Base-by-base conservation (phyloP, 2,797 vertebrate species). In the Chelonia mydas region DNA sequence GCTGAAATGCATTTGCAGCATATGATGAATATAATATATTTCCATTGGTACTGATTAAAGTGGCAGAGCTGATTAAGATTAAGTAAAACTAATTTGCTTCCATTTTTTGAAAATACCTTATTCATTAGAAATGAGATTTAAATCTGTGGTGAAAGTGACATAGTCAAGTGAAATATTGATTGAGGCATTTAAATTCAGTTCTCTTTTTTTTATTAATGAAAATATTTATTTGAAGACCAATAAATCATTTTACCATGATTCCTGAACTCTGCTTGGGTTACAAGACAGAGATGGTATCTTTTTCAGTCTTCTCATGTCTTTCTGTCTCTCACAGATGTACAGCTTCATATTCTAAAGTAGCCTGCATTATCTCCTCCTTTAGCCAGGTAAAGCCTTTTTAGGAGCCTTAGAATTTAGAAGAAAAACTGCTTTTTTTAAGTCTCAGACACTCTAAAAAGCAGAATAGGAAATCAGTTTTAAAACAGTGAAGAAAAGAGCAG, bases 1-100 rank as follows among this genome's bases (percentile, higher is more conserved):
- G 81, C 27, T 95, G 92, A 93, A 91, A 81, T 61, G 1, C 2
- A 57, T 57, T 93, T 89, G 80, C 53, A 72, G 27, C 65, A 25
- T 87, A 45, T 61, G 86, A 55, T 91, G 47, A 88, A 92, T 49
- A 11, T 41, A 41, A 23, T 41, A 79, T 41, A 25, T 77, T 78
- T 85, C 87, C 77, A 68, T 87, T 81, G 84, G 45, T 68, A 50
- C 72, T 89, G 86, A 83, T 47, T 51, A 11, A 88, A 87, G 59
- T 61, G 54, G 79, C 89, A 90, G 53, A 85, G 87, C 25, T 85
- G 47, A 80, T 94, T 88, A 65, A 95, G 92, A 96, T 45, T 13
- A 76, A 87, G 54, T 45, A 49, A 90, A 91, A 49, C 54, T 90
- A 11, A 8, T 45, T 68, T 23, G n/a, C 19, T 90, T 96, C 94